Evolutionary conservation across 2,797 vertebrate genomes (phyloP), one percentile per base, ranked within the genome.

Genomic region (Mus minutoides): DNA sequence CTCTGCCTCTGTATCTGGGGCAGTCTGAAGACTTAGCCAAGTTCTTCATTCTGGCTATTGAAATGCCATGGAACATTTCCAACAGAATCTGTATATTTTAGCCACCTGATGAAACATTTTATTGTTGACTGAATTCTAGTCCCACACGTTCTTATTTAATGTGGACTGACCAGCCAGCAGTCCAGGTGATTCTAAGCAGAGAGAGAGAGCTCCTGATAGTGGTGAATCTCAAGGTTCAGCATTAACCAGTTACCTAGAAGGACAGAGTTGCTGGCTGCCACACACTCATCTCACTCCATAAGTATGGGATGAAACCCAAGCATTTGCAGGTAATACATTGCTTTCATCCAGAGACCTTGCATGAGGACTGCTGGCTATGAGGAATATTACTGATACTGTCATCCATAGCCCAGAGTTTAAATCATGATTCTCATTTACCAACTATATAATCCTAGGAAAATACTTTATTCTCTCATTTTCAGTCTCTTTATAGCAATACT

Each of bases 401-500:
- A 91, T 26, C 40, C 60, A 12, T 82, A 83, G 40, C 58, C 78
- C 71, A 67, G 16, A 80, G 43, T 94, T 92, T 92, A 89, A 89
- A 87, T 84, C 10, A 49, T 91, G 62, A 94, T 87, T 91, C 85
- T 73, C 60, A 82, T 79, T 79, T 75, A 80, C 37, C 16, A 91
- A 56, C 60, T 76, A 21, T 11, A 7, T 40, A 64, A 92, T 69
- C 64, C 52, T 60, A 86, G 37, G 22, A 76, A 96, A 91, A 43
- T 92, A 86, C 84, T 67, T 90, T 94, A 62, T 80, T 67, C 43
- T 87, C 37, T 94, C 52, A 79, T 80, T 17, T 91, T 92, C 52
- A 79, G 78, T 97, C 73, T 96, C 84, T 94, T 87, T 88, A 58
- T 83, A 97, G 86, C 6, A 96, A 93, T 76, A 87, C 52, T 82